These are phyloP conservation scores for Amblyraja radiata DNA, from an alignment of 2,797 vertebrate genomes.

Conservation along the genomic window DNA sequence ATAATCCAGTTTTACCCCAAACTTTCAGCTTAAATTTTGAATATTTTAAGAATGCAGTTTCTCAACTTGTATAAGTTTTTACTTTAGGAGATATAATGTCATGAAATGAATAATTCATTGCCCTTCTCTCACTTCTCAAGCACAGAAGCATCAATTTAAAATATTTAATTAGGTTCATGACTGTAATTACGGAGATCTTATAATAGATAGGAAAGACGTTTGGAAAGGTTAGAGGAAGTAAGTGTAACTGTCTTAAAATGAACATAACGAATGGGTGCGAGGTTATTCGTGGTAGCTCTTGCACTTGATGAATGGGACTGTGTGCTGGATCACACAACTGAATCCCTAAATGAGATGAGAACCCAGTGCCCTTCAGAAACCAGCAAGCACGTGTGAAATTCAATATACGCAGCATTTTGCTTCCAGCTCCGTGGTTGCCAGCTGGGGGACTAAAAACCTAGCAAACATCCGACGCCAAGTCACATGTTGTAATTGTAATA, in stretches of 20 bases:
- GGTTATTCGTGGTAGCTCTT: neutral
- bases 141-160: neutral
- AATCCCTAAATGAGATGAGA: neutral
- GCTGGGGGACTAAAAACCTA: neutral
- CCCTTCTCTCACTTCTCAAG: neutral
- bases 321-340: neutral
- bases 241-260: neutral
- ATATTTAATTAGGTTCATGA: neutral
- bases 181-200: conserved; percentile 6
- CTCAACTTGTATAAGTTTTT: neutral
- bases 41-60: neutral
- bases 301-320: neutral
- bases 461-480: neutral
- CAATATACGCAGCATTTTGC: no score
- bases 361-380: neutral
- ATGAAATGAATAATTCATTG: neutral
- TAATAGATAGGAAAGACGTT: neutral
- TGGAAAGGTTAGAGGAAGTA: conserved; percentile 7
- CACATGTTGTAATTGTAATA: neutral
- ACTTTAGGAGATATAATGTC: neutral
- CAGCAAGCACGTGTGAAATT: neutral
- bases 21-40: neutral
- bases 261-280: neutral
- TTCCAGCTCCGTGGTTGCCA: neutral
- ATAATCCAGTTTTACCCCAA: neutral